These are phyloP conservation scores for Dendrocincla tyrannina DNA, from an alignment of 2,797 vertebrate species.

Conservation along the genomic window DNA sequence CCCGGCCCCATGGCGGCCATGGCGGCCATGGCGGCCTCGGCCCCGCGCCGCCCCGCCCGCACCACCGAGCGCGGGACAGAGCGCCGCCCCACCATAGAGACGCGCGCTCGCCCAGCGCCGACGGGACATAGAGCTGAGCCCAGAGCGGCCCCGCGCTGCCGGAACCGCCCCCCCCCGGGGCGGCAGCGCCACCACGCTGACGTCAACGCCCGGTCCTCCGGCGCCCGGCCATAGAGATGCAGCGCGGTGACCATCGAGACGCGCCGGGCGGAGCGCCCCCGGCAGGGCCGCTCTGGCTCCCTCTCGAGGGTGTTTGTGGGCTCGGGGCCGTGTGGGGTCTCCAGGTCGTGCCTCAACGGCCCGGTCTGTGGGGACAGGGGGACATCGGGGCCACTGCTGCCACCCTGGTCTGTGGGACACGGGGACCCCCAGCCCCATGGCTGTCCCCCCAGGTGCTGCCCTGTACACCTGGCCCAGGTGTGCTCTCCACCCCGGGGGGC, in stretches of 20 bases:
- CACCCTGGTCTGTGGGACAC: background rate
- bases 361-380: background rate
- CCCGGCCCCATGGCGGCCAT: constrained; percentile 66
- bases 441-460: too few species aligned
- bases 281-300: fast-evolving
- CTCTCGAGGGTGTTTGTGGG: fast-evolving
- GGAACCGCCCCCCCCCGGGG: fast-evolving
- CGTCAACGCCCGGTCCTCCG: background rate
- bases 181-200: background rate
- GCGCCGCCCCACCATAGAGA: constrained; percentile 27
- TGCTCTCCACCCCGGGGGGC: too few species aligned
- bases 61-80: background rate
- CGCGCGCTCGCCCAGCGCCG: fast-evolving
- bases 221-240: fast-evolving
- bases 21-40: constrained; percentile 57
- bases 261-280: fast-evolving
- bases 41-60: constrained; percentile 30
- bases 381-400: fast-evolving
- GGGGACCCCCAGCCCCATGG: background rate
- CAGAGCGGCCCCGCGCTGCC: background rate
- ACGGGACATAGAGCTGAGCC: fast-evolving
- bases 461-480: too few species aligned
- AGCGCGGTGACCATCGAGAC: background rate
- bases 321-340: fast-evolving
- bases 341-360: fast-evolving